Conservation (phyloP, 23 tunicate species). For the Diplosoma virens region DNA sequence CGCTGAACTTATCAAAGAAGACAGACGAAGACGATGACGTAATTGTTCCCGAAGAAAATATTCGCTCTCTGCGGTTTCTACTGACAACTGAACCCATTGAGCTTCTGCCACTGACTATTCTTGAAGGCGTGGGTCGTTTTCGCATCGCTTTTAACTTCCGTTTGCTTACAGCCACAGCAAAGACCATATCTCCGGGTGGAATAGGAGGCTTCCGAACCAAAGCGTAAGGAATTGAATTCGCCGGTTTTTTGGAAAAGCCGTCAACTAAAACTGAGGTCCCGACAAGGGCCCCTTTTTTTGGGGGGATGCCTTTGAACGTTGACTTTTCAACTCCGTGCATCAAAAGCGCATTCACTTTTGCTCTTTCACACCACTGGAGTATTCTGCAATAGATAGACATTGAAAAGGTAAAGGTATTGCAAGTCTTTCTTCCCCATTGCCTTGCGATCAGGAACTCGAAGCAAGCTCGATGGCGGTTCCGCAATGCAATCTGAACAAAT, state of each 20-base stretch:
- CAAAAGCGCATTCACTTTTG: conserved; percentile 48
- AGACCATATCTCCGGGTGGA: conserved; percentile 46
- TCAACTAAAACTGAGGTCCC: conserved; percentile 72
- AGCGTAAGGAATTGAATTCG: conserved; percentile 59
- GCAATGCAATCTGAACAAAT: conserved; percentile 66
- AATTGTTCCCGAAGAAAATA: neutral
- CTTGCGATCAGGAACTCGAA: conserved; percentile 83
- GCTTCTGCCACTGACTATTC: conserved; percentile 9
- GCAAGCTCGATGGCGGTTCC: conserved; percentile 63
- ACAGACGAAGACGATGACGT: neutral
- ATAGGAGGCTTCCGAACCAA: conserved; percentile 60
- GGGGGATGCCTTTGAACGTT: conserved; percentile 64
- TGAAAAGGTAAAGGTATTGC: conserved; percentile 63
- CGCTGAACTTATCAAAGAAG: neutral
- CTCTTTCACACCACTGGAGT: conserved; percentile 80
- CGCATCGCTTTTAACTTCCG: conserved; percentile 30
- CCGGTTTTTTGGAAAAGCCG: conserved; percentile 63
- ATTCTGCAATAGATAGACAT: conserved; percentile 65
- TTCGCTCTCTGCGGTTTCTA: neutral
- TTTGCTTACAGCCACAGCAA: conserved; percentile 48
- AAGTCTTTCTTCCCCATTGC: conserved; percentile 86
- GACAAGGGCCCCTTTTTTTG: conserved; percentile 75
- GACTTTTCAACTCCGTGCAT: conserved; percentile 71
- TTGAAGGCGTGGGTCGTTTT: neutral
- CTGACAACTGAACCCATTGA: neutral